These are phyloP conservation scores for Morbakka virulenta DNA, from an alignment of 30 jellyfish, hydroid and myxozoan genomes.

Conservation along the genomic window DNA sequence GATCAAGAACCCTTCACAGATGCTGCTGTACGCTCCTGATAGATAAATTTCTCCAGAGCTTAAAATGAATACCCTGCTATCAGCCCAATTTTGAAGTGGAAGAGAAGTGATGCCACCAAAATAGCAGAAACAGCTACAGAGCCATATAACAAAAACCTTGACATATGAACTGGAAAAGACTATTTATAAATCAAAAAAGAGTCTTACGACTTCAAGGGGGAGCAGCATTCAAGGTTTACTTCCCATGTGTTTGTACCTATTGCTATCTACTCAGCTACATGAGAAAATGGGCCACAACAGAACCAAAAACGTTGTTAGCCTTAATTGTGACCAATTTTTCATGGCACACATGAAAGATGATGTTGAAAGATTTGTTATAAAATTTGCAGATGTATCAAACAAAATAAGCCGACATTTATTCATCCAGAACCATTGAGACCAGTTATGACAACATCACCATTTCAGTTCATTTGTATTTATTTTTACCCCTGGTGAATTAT, in stretches of 20 bases:
- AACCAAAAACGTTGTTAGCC: conserved; percentile 4
- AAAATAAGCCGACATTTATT: conserved; percentile 24
- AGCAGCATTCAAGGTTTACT: conserved; percentile 2
- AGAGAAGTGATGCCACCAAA: not conserved
- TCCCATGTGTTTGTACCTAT: not conserved
- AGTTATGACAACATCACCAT: conserved; percentile 2
- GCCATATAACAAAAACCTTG: conserved; percentile 3
- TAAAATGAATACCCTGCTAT: not conserved
- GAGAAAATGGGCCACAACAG: conserved; percentile 42
- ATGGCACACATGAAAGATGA: conserved; percentile 42
- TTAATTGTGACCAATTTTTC: conserved; percentile 31
- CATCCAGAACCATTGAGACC: conserved; percentile 14
- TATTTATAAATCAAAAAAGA: not conserved
- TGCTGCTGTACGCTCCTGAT: not conserved
- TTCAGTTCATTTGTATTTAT: conserved; percentile 10
- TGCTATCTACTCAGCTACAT: conserved; percentile 4
- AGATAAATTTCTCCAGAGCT: not conserved
- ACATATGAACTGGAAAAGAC: conserved; percentile 4
- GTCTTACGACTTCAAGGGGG: not conserved
- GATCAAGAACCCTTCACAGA: no score
- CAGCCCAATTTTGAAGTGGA: not conserved
- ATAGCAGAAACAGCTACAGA: not conserved
- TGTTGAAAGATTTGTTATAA: conserved; percentile 5
- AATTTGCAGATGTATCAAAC: conserved; percentile 33
- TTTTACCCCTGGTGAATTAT: conserved; percentile 9